Base-by-base conservation (phyloP, 2,113 vertebrate genomes). In the Bos javanicus region DNA sequence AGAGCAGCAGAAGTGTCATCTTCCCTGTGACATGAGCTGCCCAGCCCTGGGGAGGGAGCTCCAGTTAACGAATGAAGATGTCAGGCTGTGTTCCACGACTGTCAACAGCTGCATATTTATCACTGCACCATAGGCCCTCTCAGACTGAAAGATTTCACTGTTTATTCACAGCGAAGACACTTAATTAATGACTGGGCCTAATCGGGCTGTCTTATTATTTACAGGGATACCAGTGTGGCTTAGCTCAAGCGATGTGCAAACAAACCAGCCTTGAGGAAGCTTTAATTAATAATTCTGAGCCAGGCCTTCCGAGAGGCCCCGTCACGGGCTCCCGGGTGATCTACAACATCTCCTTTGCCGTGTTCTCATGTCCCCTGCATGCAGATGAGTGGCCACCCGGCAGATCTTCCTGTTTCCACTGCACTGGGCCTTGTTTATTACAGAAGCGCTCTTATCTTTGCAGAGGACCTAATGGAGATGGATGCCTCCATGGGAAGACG, bases 121-220 rank as follows among this genome's bases (percentile, higher is more conserved):
- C 97, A 97, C 86, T 21, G 95, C 26, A 62, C 98, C 98, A 95
- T 95, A 93, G 98, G 98, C 98, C 64, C 95, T 88, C 56, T 81
- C 97, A 96, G 98, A 98, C 97, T 5, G 36, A 98, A 98, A 98
- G 97, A 98, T 98, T 97, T 98, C 98, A 92, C 97, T 98, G 97
- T 98, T 98, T 98, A 98, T 98, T 99, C 98, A 98, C 98, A 98
- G 98, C 95, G 97, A 98, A 99, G 98, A 98, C 98, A 98, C 97
- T 99, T 99, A 99, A 99, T 99, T 99, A 99, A 99, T 99, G 99
- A 98, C 97, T 95, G 88, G 98, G 98, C 96, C 98, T 98, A 98
- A 99, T 98, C 98, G 96, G 97, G 88, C 98, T 98, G 98, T 98
- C 99, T 98, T 98, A 97, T 98, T 99, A 99, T 99, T 99, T 99